Evolutionary conservation across 1,140 invertebrate species (phyloP).

Genomic region (Anoplolepis gracilipes): DNA sequence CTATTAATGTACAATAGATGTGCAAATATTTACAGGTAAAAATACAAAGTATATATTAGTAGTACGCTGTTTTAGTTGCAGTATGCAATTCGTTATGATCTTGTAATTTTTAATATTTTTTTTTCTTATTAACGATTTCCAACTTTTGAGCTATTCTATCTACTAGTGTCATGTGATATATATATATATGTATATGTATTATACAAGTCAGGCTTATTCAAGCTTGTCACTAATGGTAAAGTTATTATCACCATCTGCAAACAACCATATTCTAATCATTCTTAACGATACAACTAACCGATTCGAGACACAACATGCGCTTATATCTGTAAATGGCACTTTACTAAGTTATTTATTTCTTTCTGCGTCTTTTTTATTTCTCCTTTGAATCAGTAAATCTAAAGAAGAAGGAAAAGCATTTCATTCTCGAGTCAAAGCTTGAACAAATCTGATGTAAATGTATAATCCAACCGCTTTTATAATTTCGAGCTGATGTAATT

Average conservation of each 20-base stretch:
- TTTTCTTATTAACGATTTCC: neutral
- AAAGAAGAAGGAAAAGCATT: neutral
- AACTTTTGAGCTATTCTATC: neutral
- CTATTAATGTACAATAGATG: neutral
- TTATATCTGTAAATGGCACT: too few species aligned
- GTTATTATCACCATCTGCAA: too few species aligned
- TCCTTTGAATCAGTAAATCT: neutral
- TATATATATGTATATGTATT: neutral
- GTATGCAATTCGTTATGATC: neutral
- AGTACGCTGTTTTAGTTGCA: neutral
- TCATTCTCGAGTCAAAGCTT: neutral
- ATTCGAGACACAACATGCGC: too few species aligned
- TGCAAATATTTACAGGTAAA: constrained; percentile 7
- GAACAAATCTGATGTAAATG: neutral
- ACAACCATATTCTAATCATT: neutral
- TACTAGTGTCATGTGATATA: neutral
- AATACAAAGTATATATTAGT: neutral
- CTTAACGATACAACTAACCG: neutral
- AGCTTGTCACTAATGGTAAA: neutral
- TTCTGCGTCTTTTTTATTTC: neutral
- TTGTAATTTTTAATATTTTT: neutral
- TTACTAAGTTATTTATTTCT: too few species aligned
- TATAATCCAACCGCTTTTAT: neutral
- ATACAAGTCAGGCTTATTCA: neutral
- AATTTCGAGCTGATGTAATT: neutral